A percentile compares a stretch with the other conserved stretches of the same genome.
Conservation (phyloP, 2,888 invertebrate genomes). For the Drosophila rubida region DNA sequence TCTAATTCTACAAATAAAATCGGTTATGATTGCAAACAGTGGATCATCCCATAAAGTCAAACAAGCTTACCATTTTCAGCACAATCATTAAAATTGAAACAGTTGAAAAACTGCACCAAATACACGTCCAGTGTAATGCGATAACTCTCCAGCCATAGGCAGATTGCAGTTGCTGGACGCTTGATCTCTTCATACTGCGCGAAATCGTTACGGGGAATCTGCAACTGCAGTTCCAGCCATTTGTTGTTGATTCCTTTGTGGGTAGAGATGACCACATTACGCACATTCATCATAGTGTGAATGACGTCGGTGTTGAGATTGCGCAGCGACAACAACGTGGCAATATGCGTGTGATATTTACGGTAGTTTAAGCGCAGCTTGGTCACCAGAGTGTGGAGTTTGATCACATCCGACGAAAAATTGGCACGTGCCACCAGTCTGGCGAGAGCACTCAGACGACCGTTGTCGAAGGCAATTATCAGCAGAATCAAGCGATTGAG, state of each 20-base stretch:
- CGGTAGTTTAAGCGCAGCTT: slow-evolving; percentile 53
- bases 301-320: slow-evolving; percentile 63
- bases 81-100: slow-evolving; percentile 35
- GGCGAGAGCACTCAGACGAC: slow-evolving; percentile 36
- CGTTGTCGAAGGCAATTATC: slow-evolving; percentile 40
- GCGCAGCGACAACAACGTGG: slow-evolving; percentile 56
- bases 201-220: slow-evolving; percentile 55
- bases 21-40: neutral
- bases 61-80: slow-evolving; percentile 46
- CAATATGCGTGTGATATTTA: slow-evolving; percentile 63
- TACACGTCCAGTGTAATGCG: slow-evolving; percentile 66
- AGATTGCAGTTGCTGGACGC: slow-evolving; percentile 60
- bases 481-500: slow-evolving; percentile 52
- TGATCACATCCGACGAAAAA: slow-evolving; percentile 59
- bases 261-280: slow-evolving; percentile 62
- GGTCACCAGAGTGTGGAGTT: slow-evolving; percentile 60
- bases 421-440: slow-evolving; percentile 40
- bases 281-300: slow-evolving; percentile 63
- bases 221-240: slow-evolving; percentile 80
- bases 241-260: slow-evolving; percentile 61
- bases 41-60: neutral
- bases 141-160: slow-evolving; percentile 79
- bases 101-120: slow-evolving; percentile 79
- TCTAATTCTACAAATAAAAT: slow-evolving; percentile 38
- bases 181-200: neutral